phyloP scores from a whole-genome alignment of 2,113 vertebrate species.

The Platycercus adscitus region DNA sequence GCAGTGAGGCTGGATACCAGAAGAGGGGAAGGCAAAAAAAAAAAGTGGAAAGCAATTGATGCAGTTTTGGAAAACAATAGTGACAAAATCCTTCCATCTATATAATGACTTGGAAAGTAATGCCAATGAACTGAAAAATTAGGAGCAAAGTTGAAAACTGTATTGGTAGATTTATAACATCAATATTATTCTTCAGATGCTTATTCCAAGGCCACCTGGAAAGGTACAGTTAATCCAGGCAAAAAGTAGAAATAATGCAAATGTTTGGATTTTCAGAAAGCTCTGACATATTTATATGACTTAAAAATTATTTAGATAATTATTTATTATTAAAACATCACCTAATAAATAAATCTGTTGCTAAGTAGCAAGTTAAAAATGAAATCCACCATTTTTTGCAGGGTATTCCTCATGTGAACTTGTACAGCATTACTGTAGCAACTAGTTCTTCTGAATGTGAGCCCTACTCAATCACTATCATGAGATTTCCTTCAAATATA shows the following conservation, averaged over 20 bases:
- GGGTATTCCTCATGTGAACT: background rate
- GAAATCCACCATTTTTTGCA: background rate
- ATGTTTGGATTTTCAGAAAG: background rate
- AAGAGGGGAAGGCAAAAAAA: background rate
- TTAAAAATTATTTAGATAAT: background rate
- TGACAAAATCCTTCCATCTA: background rate
- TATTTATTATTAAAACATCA: background rate
- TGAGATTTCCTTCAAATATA: background rate
- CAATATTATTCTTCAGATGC: background rate
- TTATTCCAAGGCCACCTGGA: background rate
- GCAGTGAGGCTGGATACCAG: background rate
- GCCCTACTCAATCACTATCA: background rate
- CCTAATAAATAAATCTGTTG: background rate
- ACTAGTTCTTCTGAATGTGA: background rate
- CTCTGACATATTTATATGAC: background rate
- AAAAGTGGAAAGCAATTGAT: background rate
- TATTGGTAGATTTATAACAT: background rate
- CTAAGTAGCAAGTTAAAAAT: background rate
- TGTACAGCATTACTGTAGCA: rapidly evolving
- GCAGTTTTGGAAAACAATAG: background rate
- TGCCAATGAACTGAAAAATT: background rate
- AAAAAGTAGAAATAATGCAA: background rate
- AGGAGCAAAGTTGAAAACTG: background rate
- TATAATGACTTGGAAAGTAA: background rate
- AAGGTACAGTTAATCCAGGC: background rate